Base-by-base conservation (phyloP, 2,797 vertebrate species). In the Chaenodraco wilsoni region DNA sequence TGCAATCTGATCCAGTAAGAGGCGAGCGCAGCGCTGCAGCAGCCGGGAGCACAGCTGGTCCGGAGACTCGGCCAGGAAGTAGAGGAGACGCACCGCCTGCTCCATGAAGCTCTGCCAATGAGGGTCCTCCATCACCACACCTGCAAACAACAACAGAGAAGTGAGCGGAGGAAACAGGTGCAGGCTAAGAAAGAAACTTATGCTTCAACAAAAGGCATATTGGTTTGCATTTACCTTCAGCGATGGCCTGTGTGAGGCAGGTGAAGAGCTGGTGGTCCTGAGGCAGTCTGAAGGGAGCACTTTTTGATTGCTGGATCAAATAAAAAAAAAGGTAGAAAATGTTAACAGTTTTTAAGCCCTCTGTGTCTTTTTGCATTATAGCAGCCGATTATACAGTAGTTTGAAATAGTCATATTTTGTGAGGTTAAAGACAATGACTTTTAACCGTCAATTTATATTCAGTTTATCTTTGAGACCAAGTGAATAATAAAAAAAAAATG, bases 81-180 rank as follows among this genome's bases (percentile, higher is more conserved):
- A 99, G 79, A 97, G 92, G 61, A 99, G 95, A 10, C 77, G 89
- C 63, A 99, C 76, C 0, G 97, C 96, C 57, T 94, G 92, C 65
- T 99, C 96, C 93, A 96, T 97, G 87, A 98, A 99, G 48, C 96
- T 95, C 81, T 99, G 94, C 98, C 98, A 99, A 80, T 96, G 86
- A 9, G 93, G 83, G 69, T 95, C 87, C 37, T 92, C 88, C 88
- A 94, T 92, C 71, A 94, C 88, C 19, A 93, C 93, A 81, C 94
- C 94, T 95, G 74, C 33, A 37, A 9, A 6, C 33, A 9, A 7
- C 33, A 9, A 37, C 7, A 37, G 7, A 37, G 6, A 65, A 19
- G 27, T 74, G 12, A 78, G 54, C 51, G 6, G 17, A 43, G 14
- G 16, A 65, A 67, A 52, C 17, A 16, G 27, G 13, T 6, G 9